These are phyloP conservation scores for Dallia pectoralis DNA, from an alignment of 2,797 vertebrate genomes.

Conservation along the genomic window DNA sequence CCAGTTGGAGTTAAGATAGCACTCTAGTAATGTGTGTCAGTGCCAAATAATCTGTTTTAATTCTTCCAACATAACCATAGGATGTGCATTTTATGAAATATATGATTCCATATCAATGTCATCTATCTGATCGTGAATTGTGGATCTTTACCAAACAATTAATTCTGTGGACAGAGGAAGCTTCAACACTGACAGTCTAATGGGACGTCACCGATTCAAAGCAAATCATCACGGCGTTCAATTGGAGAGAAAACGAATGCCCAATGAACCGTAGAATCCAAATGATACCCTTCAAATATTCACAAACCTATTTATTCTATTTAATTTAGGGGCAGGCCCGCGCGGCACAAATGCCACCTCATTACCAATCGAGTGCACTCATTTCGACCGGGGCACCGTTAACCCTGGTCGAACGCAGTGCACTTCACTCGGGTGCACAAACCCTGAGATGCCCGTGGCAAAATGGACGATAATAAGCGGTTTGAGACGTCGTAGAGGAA, in stretches of 20 bases:
- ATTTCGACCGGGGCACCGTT: background rate
- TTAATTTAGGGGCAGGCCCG: background rate
- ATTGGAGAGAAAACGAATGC: background rate
- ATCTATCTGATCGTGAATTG: background rate
- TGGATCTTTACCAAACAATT: background rate
- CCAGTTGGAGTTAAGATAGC: too few relatives aligned
- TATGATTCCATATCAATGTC: background rate
- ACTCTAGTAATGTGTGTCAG: too few relatives aligned
- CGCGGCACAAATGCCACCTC: background rate
- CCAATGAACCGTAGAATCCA: background rate
- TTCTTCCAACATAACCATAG: too few relatives aligned
- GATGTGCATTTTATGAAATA: background rate
- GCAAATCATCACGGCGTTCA: background rate
- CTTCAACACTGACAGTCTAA: background rate
- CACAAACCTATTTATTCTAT: slow-evolving; percentile 1
- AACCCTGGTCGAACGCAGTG: background rate
- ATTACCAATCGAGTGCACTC: background rate
- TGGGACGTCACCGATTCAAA: slow-evolving; percentile 1
- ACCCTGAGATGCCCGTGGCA: background rate
- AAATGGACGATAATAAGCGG: background rate
- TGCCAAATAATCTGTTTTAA: too few relatives aligned
- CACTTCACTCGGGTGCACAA: background rate
- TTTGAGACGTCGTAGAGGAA: background rate
- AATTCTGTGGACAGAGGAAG: background rate
- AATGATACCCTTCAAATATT: background rate